Percentiles rank a stretch among this genome's conserved stretches.
Evolutionary conservation across 2,113 vertebrate genomes (phyloP).

Genomic region (Ctenodactylus gundi): DNA sequence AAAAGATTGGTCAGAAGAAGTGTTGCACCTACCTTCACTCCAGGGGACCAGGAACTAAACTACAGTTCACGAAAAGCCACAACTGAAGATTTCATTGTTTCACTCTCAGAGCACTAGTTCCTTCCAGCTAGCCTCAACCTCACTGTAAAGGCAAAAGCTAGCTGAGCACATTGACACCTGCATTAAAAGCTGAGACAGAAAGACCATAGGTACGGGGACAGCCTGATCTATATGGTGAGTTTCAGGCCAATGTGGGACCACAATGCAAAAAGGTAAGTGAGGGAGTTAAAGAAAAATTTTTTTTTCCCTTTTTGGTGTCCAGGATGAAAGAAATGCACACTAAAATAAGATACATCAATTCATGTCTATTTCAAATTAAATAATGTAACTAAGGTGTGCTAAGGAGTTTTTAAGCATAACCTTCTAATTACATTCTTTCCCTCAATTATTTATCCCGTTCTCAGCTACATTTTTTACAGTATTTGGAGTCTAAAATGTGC

Average conservation of each 20-base stretch:
- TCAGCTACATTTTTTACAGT: background rate
- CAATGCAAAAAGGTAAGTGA: background rate
- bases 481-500: background rate
- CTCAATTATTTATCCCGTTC: background rate
- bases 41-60: background rate
- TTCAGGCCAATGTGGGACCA: background rate
- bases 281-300: background rate
- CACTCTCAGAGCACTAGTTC: background rate
- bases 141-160: conserved; percentile 11
- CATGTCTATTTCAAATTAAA: conserved; percentile 33
- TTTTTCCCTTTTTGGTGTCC: background rate
- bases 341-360: background rate
- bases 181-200: background rate
- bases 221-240: background rate
- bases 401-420: background rate
- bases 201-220: background rate
- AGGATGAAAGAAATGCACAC: background rate
- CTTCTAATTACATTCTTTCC: background rate
- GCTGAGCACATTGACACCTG: background rate
- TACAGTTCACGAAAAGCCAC: background rate
- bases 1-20: background rate
- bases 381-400: conserved; percentile 3
- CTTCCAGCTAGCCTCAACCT: background rate
- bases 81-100: background rate
- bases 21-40: background rate